Base-by-base conservation (phyloP, 1,140 invertebrate genomes). In the Agraylea sexmaculata region DNA sequence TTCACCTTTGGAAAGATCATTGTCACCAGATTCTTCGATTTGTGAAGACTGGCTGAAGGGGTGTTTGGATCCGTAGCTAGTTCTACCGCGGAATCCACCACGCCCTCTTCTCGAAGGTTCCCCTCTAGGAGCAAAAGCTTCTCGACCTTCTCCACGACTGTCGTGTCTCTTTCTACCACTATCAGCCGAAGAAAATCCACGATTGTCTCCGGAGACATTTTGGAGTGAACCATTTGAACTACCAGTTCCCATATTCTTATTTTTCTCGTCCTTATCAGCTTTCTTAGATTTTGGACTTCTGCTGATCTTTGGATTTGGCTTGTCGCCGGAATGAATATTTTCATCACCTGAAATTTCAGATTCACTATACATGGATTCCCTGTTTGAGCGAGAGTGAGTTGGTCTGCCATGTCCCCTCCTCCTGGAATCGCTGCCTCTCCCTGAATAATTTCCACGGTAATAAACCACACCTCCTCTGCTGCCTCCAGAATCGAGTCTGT, bases 21-120 rank as follows among this genome's bases (percentile, higher is more conserved):
- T 62, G 17, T 59, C 54, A 10, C 53, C 47, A 20, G 66, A 62
- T 15, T 68, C 62, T 21, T 63, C 62, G n/a, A 66, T 60, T 45
- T 73, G 69, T 38, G 70, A 73, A n/a, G 62, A 55, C 51, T 65
- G 64, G 23, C 76, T 60, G 49, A 86, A 86, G 11, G 80, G 80
- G 55, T 79, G 82, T 46, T 82, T 83, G 15, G 75, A 77, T 35
- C 79, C 75, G 2, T 79, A 7, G 45, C 22, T 13, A 21, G 42
- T 35, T 12, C 43, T 56, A 10, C 70, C 71, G 46, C 73, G 64
- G 45, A 68, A 73, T 27, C 76, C 77, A 37, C 80, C 80, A 29
- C 82, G 67, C 18, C 83, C 83, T 20, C 80, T 73, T 37, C 83
- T 64, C 2, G 84, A 87, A 0, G 84, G 85, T 56, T 88, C 84